phyloP scores from a whole-genome alignment of 2,113 vertebrate genomes.

The Xerus inauris region DNA sequence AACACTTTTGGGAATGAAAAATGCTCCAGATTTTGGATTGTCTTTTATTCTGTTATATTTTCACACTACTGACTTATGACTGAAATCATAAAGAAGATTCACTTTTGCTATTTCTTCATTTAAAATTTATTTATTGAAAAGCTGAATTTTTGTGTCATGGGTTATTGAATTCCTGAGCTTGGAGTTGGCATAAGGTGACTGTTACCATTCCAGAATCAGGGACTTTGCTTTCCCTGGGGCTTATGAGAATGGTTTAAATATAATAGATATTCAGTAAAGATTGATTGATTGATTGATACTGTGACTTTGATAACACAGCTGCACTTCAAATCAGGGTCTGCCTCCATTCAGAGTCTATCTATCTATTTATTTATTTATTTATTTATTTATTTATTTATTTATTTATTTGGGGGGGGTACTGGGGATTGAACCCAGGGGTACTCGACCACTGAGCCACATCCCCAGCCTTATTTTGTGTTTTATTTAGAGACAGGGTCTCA shows the following conservation, averaged over 20 bases:
- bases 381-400: too few species aligned
- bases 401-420: too few species aligned
- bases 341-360: background rate
- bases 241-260: constrained; percentile 31
- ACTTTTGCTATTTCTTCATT: background rate
- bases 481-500: too few species aligned
- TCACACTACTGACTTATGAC: background rate
- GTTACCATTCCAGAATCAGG: background rate
- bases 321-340: background rate
- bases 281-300: background rate
- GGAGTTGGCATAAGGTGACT: background rate
- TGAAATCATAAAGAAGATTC: constrained; percentile 20
- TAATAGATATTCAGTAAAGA: background rate
- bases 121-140: constrained; percentile 48
- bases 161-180: constrained; percentile 2
- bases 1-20: background rate
- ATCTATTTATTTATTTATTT: too few species aligned
- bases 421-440: too few species aligned
- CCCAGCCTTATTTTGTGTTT: too few species aligned
- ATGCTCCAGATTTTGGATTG: constrained; percentile 6
- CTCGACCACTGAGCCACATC: too few species aligned
- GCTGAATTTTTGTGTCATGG: background rate
- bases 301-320: background rate
- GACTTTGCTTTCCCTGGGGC: background rate
- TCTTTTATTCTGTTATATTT: background rate